Evolutionary conservation across 2,113 vertebrate genomes (phyloP).

Genomic region (Phoxinus phoxinus): DNA sequence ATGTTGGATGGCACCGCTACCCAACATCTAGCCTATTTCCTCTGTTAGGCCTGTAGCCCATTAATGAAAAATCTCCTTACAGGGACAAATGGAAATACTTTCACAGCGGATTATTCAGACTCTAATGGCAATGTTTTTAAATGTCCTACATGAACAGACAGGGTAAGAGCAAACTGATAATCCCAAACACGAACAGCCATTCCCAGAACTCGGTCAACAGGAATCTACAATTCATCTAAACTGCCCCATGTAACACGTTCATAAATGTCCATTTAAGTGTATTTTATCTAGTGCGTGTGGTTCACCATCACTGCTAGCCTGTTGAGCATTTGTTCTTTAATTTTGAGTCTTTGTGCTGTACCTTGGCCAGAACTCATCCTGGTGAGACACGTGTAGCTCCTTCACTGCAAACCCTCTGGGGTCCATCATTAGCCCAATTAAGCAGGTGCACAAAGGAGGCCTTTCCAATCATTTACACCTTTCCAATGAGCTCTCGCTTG

Average conservation of each 20-base stretch:
- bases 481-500: slow-evolving; percentile 88
- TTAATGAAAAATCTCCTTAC: slow-evolving; percentile 83
- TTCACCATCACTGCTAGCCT: neutral
- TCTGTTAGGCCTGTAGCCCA: slow-evolving; percentile 73
- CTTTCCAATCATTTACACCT: slow-evolving; percentile 90
- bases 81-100: slow-evolving; percentile 76
- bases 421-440: slow-evolving; percentile 91
- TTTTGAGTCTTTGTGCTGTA: neutral
- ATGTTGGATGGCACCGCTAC: slow-evolving; percentile 41
- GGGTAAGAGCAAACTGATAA: slow-evolving; percentile 68
- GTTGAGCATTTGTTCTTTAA: neutral
- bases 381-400: slow-evolving; percentile 70
- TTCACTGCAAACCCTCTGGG: slow-evolving; percentile 74
- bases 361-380: slow-evolving; percentile 40
- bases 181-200: slow-evolving; percentile 66
- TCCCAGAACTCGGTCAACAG: slow-evolving; percentile 60
- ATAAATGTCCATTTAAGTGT: neutral
- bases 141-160: slow-evolving; percentile 67
- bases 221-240: slow-evolving; percentile 4
- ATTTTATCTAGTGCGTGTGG: neutral
- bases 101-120: slow-evolving; percentile 78
- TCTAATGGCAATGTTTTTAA: slow-evolving; percentile 77
- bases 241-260: neutral
- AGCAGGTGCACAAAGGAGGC: slow-evolving; percentile 88
- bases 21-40: slow-evolving; percentile 55